Conservation (phyloP, 1,140 invertebrate genomes). For the Caenorhabditis latens region DNA sequence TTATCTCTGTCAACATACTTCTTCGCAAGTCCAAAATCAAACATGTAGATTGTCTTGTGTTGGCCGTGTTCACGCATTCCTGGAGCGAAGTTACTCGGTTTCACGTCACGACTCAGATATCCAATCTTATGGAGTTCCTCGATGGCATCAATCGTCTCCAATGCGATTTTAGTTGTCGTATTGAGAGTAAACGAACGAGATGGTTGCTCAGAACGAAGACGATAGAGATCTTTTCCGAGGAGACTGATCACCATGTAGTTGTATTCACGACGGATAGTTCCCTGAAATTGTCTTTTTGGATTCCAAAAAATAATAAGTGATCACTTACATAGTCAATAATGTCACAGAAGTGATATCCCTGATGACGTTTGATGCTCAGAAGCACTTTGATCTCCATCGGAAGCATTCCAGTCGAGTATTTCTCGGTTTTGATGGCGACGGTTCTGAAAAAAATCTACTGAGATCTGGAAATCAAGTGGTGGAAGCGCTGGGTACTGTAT, state of each 20-base stretch:
- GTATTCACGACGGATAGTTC: conserved; percentile 53
- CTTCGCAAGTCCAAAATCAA: conserved; percentile 64
- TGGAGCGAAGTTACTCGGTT: conserved; percentile 64
- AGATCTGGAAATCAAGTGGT: not conserved
- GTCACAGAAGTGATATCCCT: conserved; percentile 24
- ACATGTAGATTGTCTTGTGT: conserved; percentile 63
- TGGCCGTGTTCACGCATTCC: conserved; percentile 38
- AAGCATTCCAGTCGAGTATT: conserved; percentile 43
- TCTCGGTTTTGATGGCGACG: conserved; percentile 36
- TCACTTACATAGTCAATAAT: conserved; percentile 30
- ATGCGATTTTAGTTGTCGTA: conserved; percentile 51
- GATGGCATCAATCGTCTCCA: conserved; percentile 62
- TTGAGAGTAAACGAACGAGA: conserved; percentile 52
- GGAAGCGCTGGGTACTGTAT: too few relatives aligned
- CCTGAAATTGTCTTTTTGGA: not conserved
- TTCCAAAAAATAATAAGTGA: not conserved
- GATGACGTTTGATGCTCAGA: not conserved
- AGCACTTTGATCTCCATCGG: conserved; percentile 41
- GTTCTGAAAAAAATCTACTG: not conserved
- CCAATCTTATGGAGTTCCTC: conserved; percentile 59
- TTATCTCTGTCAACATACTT: conserved; percentile 54
- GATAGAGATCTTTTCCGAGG: conserved; percentile 61
- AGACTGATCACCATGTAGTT: conserved; percentile 63
- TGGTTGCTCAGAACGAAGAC: conserved; percentile 48
- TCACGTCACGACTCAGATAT: conserved; percentile 62